Base-by-base conservation (phyloP, 2,888 invertebrate genomes). In the Drosophila seclusa region DNA sequence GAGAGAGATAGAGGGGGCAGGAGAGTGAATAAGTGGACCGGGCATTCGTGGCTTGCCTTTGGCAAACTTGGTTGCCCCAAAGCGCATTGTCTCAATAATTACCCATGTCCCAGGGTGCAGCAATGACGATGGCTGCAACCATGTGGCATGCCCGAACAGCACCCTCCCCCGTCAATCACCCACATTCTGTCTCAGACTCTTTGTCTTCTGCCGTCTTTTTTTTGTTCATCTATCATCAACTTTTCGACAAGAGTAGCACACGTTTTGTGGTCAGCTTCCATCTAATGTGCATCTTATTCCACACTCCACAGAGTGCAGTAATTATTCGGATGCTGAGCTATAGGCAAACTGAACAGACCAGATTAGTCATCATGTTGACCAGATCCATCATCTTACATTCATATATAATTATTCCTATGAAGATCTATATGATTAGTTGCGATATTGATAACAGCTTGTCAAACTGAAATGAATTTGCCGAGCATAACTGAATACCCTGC, bases 61-160 rank as follows among this genome's bases (percentile, higher is more conserved):
- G 16, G 62, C 80, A 76, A 79, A 76, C 78, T 78, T 78, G 71
- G 63, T 57, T 70, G 68, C 60, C 54, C 69, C 69, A 58, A 68
- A 76, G 76, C 70, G 78, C 80, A 84, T 89, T 86, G 89, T 86
- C 85, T 84, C 84, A 78, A 87, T 89, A 89, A 87, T 87, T 87
- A 87, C 86, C 86, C 85, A 84, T 85, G 86, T 85, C 88, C 79
- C 87, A 69, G 72, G 73, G 71, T 63, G 74, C 74, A 67, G 58
- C 69, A 55, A 48, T 60, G 62, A 36, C 50, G 59, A 42, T 53
- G 45, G 67, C 45, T 45, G 45, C 64, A 67, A 59, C 69, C 72
- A 81, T 78, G 58, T 79, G 74, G 65, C 70, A 48, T 61, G 27
- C 48, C 21, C 27, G 7, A 67, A 50, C 18, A 40, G 5, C 10